Base-by-base conservation (phyloP, 2,797 vertebrate genomes). In the Acanthurus lineatus region DNA sequence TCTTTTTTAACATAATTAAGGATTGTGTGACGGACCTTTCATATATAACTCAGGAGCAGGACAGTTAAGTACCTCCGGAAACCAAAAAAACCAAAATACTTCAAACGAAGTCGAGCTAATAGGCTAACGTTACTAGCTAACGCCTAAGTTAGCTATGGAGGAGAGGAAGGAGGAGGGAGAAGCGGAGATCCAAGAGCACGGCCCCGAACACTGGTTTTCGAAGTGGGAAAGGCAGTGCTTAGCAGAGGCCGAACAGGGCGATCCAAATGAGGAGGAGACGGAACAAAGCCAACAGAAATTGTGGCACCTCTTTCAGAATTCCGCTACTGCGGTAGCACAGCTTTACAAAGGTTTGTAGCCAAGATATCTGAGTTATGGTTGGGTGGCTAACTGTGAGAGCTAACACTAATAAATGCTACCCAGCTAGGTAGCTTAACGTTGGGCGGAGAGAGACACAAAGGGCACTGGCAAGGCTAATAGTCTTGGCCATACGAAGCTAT, bases 171-270 rank as follows among this genome's bases (percentile, higher is more conserved):
- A 98, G 91, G 97, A 99, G 88, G 94, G 96, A 20, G 97, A 98
- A 93, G 95, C 96, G 49, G 97, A 99, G 95, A 99, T 99, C 88
- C 98, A 99, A 84, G 98, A 98, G 88, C 98, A 99, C 95, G 97
- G 98, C 87, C 98, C 98, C n/a, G 97, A 99, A 88, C 97, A 99
- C 88, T 99, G 98, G 98, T 99, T 99, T 92, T 97, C 96, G 79
- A 98, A 97, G 90, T 99, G 98, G 98, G 98, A 99, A 95, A 96
- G 97, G 76, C 97, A 99, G 94, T 99, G 98, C 77, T 90, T 99
- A 85, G 96, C 97, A 6, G 97, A 89, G 94, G 97, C 97, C 79
- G 97, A 98, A 71, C 97, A 96, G 92, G 94, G 96, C 0, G 86
- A 96, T 82, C 95, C 96, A 42, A 95, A 92, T 79, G 97, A 98